phyloP scores from a whole-genome alignment of 1,140 invertebrate species.

The Octopus bimaculoides region DNA sequence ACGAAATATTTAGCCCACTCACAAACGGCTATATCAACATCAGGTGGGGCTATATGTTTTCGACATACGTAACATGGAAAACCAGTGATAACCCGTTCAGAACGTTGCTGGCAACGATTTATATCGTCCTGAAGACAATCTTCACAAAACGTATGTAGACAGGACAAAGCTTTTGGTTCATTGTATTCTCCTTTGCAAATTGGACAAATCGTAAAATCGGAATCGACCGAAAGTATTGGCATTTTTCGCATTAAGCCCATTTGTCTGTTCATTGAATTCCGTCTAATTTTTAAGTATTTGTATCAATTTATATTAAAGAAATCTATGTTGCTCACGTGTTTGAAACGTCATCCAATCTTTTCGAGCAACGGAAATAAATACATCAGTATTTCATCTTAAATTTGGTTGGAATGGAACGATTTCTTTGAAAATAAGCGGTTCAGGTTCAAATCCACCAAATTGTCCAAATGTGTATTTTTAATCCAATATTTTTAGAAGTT shows the following conservation, averaged over 20 bases:
- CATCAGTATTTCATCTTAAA: too few relatives aligned
- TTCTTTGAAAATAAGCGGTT: too few relatives aligned
- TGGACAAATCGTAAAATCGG: slow-evolving; percentile 24
- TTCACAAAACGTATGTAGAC: slow-evolving; percentile 26
- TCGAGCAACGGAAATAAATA: too few relatives aligned
- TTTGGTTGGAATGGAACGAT: too few relatives aligned
- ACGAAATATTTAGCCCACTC: not conserved
- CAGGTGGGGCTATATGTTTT: not conserved
- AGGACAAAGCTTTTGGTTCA: slow-evolving; percentile 24
- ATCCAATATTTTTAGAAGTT: too few relatives aligned
- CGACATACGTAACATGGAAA: not conserved
- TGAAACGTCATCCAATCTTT: too few relatives aligned
- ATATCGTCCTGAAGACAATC: slow-evolving; percentile 28
- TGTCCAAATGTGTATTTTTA: too few relatives aligned
- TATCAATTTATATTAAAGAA: too few relatives aligned
- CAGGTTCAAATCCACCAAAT: too few relatives aligned
- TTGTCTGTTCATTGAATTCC: too few relatives aligned
- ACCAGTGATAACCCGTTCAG: not conserved
- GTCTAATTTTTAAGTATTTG: too few relatives aligned
- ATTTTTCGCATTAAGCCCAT: not conserved
- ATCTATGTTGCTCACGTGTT: too few relatives aligned
- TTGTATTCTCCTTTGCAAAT: slow-evolving; percentile 25
- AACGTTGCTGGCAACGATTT: slow-evolving; percentile 15
- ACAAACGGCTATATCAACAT: not conserved
- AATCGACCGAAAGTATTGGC: not conserved